A percentile compares a stretch with the other conserved stretches of the same genome.
phyloP scores from a whole-genome alignment of 2,113 vertebrate species.

The Tupaia chinensis region DNA sequence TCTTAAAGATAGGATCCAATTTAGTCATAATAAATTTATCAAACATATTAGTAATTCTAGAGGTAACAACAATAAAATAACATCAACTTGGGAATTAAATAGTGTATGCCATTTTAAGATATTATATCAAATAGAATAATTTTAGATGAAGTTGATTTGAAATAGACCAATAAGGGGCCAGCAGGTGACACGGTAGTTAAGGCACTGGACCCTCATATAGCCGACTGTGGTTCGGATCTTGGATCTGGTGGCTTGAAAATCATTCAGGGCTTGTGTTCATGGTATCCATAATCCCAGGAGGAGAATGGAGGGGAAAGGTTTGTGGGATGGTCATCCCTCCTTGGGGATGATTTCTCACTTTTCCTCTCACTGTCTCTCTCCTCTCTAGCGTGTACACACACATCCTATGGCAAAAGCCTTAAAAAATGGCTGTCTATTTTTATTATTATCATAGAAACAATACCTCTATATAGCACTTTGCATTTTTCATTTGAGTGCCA shows the following conservation, averaged over 20 bases:
- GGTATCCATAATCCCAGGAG: too few relatives aligned
- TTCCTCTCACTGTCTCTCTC: too few relatives aligned
- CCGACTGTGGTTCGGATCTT: too few relatives aligned
- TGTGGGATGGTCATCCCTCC: too few relatives aligned
- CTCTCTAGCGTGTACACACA: too few relatives aligned
- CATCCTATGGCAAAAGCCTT: too few relatives aligned
- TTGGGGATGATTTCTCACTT: too few relatives aligned
- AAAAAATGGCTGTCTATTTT: not conserved
- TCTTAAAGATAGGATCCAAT: not conserved
- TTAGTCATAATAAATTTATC: constrained; percentile 41
- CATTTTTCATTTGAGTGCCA: not conserved
- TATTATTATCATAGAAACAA: not conserved
- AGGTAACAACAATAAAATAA: constrained; percentile 38
- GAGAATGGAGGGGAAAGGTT: too few relatives aligned
- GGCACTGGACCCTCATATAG: too few relatives aligned
- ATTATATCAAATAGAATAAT: constrained; percentile 24
- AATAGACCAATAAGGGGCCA: not conserved
- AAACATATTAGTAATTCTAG: constrained; percentile 11
- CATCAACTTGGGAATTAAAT: constrained; percentile 65
- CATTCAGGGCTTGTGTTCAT: too few relatives aligned
- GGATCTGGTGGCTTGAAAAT: too few relatives aligned
- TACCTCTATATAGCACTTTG: not conserved
- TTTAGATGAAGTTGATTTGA: constrained; percentile 51
- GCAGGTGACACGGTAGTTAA: too few relatives aligned
- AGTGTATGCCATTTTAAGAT: constrained; percentile 40